Percentiles rank a stretch among this genome's conserved stretches.
These are phyloP conservation scores for Bergia sp. DNA, from an alignment of 92 coral and sea anemone genomes.

Conservation along the genomic window DNA sequence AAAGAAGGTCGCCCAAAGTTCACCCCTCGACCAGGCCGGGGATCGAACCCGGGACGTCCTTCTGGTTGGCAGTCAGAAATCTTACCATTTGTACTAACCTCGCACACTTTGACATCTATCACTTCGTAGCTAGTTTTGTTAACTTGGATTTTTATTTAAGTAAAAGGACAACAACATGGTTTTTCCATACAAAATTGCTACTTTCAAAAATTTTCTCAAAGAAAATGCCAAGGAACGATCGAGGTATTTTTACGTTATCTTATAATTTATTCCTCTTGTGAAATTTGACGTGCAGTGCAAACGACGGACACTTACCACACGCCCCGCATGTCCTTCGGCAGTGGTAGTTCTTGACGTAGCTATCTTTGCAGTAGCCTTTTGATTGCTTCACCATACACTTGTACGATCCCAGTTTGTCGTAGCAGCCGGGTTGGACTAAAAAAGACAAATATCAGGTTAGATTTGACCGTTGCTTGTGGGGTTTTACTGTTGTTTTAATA, in stretches of 20 bases:
- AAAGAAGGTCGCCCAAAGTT: too few relatives aligned
- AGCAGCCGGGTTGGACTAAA: not conserved
- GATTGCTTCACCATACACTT: slow-evolving; percentile 1
- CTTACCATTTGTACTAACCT: too few relatives aligned
- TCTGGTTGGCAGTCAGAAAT: too few relatives aligned
- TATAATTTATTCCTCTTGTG: not conserved
- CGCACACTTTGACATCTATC: too few relatives aligned
- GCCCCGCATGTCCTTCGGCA: slow-evolving; percentile 30
- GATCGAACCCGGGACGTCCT: too few relatives aligned
- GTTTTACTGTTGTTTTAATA: not conserved
- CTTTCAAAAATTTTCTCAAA: too few relatives aligned
- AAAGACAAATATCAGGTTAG: not conserved
- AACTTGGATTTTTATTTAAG: not conserved
- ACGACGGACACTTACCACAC: slow-evolving; percentile 16
- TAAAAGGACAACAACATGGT: not conserved
- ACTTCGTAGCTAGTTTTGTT: not conserved
- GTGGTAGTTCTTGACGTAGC: not conserved
- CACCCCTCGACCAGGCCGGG: too few relatives aligned
- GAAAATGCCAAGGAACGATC: not conserved
- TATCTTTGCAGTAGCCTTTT: not conserved
- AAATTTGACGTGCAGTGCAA: not conserved
- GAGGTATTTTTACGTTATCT: not conserved
- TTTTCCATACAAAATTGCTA: too few relatives aligned
- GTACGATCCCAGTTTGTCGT: slow-evolving; percentile 34
- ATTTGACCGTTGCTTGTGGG: not conserved